phyloP scores from a whole-genome alignment of 2,888 invertebrate species.

The Heterodera filipjevi region DNA sequence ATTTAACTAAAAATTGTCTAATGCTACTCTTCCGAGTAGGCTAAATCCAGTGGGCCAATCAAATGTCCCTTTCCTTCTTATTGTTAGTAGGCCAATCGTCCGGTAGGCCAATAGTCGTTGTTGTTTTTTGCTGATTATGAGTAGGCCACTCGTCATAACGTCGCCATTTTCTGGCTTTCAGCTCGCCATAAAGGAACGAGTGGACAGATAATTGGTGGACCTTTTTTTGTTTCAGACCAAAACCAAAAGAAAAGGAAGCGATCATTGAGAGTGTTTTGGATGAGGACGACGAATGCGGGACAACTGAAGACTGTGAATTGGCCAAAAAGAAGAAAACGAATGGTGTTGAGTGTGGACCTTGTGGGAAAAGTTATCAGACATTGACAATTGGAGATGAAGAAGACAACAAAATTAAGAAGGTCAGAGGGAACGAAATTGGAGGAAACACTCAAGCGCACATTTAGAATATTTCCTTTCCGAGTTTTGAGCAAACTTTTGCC shows the following conservation, averaged over 20 bases:
- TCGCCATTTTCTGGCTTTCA: too few species aligned
- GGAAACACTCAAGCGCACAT: slow-evolving; percentile 11
- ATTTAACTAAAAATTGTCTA: too few species aligned
- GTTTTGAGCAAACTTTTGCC: slow-evolving; percentile 50
- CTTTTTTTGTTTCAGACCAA: slow-evolving; percentile 40
- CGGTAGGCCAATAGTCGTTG: too few species aligned
- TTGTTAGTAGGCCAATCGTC: too few species aligned
- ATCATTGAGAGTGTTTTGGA: slow-evolving; percentile 31
- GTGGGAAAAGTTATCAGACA: not conserved
- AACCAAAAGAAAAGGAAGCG: slow-evolving; percentile 35
- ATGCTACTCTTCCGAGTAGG: too few species aligned
- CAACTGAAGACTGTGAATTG: not conserved
- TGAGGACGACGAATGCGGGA: slow-evolving; percentile 34
- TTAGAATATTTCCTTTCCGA: slow-evolving; percentile 39
- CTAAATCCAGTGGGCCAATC: too few species aligned
- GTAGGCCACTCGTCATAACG: too few species aligned
- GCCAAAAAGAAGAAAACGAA: slow-evolving; percentile 32
- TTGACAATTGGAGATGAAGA: slow-evolving; percentile 44
- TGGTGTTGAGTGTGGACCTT: slow-evolving; percentile 21
- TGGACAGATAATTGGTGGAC: too few species aligned
- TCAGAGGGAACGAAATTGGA: not conserved
- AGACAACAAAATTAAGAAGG: slow-evolving; percentile 42
- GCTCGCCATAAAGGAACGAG: too few species aligned
- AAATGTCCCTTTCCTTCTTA: too few species aligned
- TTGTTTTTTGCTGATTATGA: too few species aligned